Evolutionary conservation across 2,113 vertebrate species (phyloP).

Genomic region (Aepyceros melampus): DNA sequence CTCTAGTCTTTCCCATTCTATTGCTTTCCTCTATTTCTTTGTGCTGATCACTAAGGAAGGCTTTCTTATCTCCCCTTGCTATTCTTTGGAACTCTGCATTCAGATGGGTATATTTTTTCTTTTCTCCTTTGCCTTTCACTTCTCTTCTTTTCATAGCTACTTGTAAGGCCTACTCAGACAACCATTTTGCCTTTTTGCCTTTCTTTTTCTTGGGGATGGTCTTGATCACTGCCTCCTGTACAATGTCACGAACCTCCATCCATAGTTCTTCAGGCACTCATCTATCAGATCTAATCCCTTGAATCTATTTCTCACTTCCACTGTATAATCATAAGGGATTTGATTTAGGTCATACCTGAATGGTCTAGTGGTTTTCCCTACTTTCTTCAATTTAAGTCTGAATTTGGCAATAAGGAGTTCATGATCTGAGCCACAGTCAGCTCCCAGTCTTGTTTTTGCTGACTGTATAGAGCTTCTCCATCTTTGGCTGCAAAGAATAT

Average conservation of each 20-base stretch:
- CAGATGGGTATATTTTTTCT: background rate
- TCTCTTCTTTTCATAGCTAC: too few species aligned
- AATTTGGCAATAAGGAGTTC: background rate
- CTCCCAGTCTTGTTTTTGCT: background rate
- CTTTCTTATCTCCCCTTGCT: background rate
- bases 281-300: too few species aligned
- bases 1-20: too few species aligned
- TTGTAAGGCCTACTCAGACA: too few species aligned
- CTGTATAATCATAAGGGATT: too few species aligned
- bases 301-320: background rate
- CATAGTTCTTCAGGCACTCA: too few species aligned
- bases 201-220: too few species aligned
- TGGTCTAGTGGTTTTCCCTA: background rate
- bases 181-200: too few species aligned
- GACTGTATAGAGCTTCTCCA: background rate
- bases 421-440: background rate
- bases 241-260: too few species aligned
- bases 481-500: background rate
- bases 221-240: too few species aligned
- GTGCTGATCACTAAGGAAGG: background rate
- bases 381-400: background rate
- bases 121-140: background rate
- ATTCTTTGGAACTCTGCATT: background rate
- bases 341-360: background rate
- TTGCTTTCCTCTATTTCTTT: background rate